Conservation (phyloP, 2,888 invertebrate species). For the Sceliomorpha sp. region DNA sequence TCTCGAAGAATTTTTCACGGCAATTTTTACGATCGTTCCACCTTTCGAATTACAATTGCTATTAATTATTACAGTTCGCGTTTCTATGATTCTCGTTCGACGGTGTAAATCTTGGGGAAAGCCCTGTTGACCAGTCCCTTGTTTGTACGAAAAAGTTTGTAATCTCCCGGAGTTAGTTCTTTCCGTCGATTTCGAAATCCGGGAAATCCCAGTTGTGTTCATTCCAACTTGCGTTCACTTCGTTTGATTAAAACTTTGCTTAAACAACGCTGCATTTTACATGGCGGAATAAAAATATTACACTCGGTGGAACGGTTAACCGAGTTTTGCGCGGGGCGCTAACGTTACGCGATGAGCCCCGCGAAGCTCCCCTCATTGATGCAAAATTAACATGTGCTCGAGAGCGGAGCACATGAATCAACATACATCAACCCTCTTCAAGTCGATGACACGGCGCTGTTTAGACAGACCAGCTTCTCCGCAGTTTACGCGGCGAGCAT, state of each 20-base stretch:
- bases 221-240: conserved; percentile 2
- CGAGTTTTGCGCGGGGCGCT: too few species aligned
- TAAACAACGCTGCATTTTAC: conserved; percentile 7
- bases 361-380: background rate
- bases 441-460: conserved; percentile 19
- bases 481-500: conserved; percentile 23
- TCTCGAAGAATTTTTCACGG: too few species aligned
- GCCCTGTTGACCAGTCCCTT: too few species aligned
- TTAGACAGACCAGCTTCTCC: conserved; percentile 31
- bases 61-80: too few species aligned
- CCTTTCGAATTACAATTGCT: too few species aligned
- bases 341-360: too few species aligned
- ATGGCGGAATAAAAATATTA: conserved; percentile 9
- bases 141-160: conserved; percentile 23
- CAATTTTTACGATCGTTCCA: too few species aligned
- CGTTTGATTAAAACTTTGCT: conserved; percentile 21
- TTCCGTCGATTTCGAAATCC: conserved; percentile 11
- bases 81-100: too few species aligned
- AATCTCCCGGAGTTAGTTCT: conserved; percentile 17
- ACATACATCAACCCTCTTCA: conserved; percentile 18
- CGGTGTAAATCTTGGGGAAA: too few species aligned
- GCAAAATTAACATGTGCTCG: background rate
- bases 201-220: conserved; percentile 25
- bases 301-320: too few species aligned
- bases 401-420: background rate